Conservation (phyloP, 2,888 invertebrate species). For the Pheosia tremula region DNA sequence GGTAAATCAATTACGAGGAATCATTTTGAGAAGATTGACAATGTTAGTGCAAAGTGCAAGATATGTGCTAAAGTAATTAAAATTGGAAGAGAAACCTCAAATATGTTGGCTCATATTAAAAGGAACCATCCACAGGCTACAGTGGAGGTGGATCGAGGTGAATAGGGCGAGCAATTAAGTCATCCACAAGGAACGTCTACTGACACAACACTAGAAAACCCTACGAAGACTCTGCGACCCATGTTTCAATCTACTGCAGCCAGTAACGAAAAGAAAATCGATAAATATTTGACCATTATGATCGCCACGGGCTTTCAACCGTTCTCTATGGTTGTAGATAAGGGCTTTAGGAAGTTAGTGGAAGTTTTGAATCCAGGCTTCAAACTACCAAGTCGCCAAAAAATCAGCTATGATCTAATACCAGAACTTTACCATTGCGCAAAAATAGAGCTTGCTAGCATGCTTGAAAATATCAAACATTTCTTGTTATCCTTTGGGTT, state of each 20-base stretch:
- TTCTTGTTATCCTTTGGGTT: too few species aligned
- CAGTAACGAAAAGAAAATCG: background rate
- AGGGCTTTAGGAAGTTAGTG: too few species aligned
- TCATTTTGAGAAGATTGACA: too few species aligned
- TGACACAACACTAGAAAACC: background rate
- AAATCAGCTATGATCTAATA: too few species aligned
- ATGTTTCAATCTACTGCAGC: background rate
- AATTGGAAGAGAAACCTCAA: constrained; percentile 8
- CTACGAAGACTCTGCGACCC: background rate
- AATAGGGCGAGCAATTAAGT: background rate
- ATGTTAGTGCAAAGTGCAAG: too few species aligned
- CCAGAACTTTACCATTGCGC: too few species aligned
- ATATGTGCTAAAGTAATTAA: background rate
- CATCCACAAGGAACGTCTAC: background rate
- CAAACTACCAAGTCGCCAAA: too few species aligned
- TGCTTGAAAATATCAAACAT: too few species aligned
- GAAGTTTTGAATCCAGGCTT: too few species aligned
- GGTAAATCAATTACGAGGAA: background rate
- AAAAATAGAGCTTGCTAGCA: too few species aligned
- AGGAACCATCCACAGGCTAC: constrained; percentile 15
- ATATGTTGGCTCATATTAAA: constrained; percentile 15
- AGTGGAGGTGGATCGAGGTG: constrained; percentile 6
- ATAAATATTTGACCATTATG: constrained; percentile 7
- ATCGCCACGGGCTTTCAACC: background rate
- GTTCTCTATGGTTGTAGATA: too few species aligned